These are phyloP conservation scores for Siniperca knerii DNA, from an alignment of 2,113 vertebrate species.

Conservation along the genomic window DNA sequence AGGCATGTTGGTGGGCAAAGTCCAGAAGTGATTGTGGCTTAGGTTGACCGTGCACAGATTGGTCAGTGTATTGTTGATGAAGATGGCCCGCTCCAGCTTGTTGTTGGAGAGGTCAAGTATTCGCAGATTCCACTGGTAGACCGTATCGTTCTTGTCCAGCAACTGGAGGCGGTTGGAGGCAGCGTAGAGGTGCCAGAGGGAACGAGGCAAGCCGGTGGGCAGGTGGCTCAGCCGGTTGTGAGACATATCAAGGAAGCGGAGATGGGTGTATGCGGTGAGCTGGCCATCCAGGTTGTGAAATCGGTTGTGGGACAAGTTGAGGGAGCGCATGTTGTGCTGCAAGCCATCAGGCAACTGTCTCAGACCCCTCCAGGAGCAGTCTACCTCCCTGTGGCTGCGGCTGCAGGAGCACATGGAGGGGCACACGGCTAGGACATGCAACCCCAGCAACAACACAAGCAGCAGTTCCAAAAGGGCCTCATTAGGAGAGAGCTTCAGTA, in stretches of 20 bases:
- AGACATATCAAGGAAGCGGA: slow-evolving; percentile 94
- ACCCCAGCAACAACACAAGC: slow-evolving; percentile 84
- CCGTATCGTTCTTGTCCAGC: slow-evolving; percentile 95
- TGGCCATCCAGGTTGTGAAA: slow-evolving; percentile 88
- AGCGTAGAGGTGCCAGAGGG: slow-evolving; percentile 93
- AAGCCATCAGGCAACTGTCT: slow-evolving; percentile 89
- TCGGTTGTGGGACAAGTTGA: slow-evolving; percentile 94
- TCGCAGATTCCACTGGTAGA: slow-evolving; percentile 95
- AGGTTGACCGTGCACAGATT: slow-evolving; percentile 91
- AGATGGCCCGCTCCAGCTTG: slow-evolving; percentile 91
- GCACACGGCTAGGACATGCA: slow-evolving; percentile 85
- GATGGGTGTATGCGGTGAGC: slow-evolving; percentile 89
- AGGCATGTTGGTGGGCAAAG: slow-evolving; percentile 97
- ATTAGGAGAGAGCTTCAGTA: slow-evolving; percentile 80
- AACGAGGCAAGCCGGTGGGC: slow-evolving; percentile 90
- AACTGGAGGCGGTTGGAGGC: slow-evolving; percentile 90
- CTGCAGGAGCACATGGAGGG: slow-evolving; percentile 91
- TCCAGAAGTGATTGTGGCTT: slow-evolving; percentile 96
- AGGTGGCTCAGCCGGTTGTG: slow-evolving; percentile 90
- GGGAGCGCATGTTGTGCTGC: slow-evolving; percentile 91
- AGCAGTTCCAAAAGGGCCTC: slow-evolving; percentile 80
- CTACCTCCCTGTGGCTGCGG: slow-evolving; percentile 90
- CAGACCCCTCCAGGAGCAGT: slow-evolving; percentile 93
- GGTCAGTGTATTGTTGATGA: slow-evolving; percentile 95
- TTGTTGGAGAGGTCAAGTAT: slow-evolving; percentile 92